Percentiles rank a stretch among this genome's conserved stretches.
These are phyloP conservation scores for Muraenolepis orangiensis DNA, from an alignment of 2,797 vertebrate species.

Conservation along the genomic window DNA sequence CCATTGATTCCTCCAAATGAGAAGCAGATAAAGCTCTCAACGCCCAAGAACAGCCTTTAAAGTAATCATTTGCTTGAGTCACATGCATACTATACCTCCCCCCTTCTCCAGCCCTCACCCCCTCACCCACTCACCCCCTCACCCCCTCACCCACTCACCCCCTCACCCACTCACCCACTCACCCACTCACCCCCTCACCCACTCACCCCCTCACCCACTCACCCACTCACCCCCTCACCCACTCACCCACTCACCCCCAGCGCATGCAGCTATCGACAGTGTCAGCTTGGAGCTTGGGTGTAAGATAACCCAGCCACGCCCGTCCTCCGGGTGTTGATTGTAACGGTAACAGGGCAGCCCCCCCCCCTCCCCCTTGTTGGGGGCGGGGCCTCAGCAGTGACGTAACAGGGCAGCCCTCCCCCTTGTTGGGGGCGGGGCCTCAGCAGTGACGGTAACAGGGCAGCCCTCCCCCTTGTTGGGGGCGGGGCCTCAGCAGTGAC, in stretches of 20 bases:
- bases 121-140: neutral
- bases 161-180: neutral
- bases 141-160: constrained; percentile 5
- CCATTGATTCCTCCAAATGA: constrained; percentile 39
- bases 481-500: constrained; percentile 34
- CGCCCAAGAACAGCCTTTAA: constrained; percentile 20
- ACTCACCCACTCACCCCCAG: too few species aligned
- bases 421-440: constrained; percentile 37
- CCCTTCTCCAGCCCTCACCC: neutral
- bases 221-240: neutral
- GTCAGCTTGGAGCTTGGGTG: constrained; percentile 28
- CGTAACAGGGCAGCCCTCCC: constrained; percentile 55
- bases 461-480: constrained; percentile 45
- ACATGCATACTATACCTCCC: neutral
- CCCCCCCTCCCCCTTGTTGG: constrained; percentile 45
- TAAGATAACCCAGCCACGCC: constrained; percentile 5
- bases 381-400: constrained; percentile 39
- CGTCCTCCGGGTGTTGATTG: constrained; percentile 41
- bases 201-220: neutral
- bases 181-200: constrained; percentile 8
- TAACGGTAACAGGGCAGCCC: constrained; percentile 43
- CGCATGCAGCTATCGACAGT: constrained; percentile 32
- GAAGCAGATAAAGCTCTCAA: constrained; percentile 35
- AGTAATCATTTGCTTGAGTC: constrained; percentile 32
- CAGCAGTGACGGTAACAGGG: constrained; percentile 43